Base-by-base conservation (phyloP, 2,888 invertebrate species). In the Lasioglossum figueresi region DNA sequence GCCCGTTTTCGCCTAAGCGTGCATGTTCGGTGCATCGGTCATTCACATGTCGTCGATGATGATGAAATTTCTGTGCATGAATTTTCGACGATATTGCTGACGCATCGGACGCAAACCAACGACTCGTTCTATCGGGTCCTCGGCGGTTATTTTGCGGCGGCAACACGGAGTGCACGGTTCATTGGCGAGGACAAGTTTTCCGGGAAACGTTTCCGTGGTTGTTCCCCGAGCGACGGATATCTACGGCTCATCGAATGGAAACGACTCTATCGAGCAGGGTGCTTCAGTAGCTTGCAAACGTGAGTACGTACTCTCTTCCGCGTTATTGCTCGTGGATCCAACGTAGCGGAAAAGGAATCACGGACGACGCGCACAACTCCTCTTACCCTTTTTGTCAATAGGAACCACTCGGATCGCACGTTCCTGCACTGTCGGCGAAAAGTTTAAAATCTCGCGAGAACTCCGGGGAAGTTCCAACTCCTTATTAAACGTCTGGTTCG, bases 71-170 rank as follows among this genome's bases (percentile, higher is more conserved):
- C 12, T 37, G 27, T 23, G 34, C 45, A 73, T 27, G 59, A 34
- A 72, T 74, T 83, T 78, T 76, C 66, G 23, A 52, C 52, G 45
- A 10, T 85, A 83, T 80, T 80, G 87, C 87, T 90, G 88, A 88
- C 87, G 48, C 83, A 31, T 16, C 14, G 45, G 31, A 63, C 48
- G 45, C 66, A 31, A 86, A 59, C 19, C 56, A 63, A 16, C 31
- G 37, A 34, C 12, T 63, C 43, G 43, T 1, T 34, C 37, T 31
- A 66, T 76, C 78, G 68, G 75, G 16, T 71, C 23, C 34, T 19
- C 34, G 59, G 1, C 34, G 52, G 59, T 87, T 85, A 89, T 88
- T 90, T 83, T 82, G 68, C 59, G 77, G 12, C 76, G 73, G 23
- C 12, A 40, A n/a, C 76, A 72, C 84, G 86, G 40, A 82, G 63